phyloP scores from a whole-genome alignment of 2,797 vertebrate genomes.

The Myripristis murdjan region DNA sequence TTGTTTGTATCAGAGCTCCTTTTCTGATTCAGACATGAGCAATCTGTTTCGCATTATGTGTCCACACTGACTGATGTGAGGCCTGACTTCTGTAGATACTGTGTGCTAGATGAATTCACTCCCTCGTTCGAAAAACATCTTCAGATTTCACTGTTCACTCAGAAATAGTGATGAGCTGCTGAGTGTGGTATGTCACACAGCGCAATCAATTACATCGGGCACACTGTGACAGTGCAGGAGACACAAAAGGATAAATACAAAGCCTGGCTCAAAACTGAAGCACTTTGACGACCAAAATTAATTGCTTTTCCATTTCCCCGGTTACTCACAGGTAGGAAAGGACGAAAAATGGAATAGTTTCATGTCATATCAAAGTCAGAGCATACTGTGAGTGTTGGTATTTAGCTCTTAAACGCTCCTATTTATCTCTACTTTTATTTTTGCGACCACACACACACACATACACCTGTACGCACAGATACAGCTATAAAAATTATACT shows the following conservation, averaged over 20 bases:
- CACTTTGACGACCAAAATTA: slow-evolving; percentile 19
- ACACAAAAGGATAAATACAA: slow-evolving; percentile 33
- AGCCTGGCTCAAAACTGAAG: slow-evolving; percentile 24
- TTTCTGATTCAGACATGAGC: slow-evolving; percentile 7
- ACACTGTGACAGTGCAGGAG: slow-evolving; percentile 22
- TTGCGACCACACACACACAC: slow-evolving; percentile 16
- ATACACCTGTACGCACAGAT: slow-evolving; percentile 6
- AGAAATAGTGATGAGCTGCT: slow-evolving; percentile 22
- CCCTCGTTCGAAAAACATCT: slow-evolving; percentile 5
- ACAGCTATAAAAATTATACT: slow-evolving; percentile 42
- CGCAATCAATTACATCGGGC: slow-evolving; percentile 19
- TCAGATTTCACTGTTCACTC: slow-evolving; percentile 31
- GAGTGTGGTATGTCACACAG: background rate
- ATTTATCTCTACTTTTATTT: background rate
- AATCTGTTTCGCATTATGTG: slow-evolving; percentile 20
- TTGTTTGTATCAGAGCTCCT: background rate
- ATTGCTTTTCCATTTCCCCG: slow-evolving; percentile 33
- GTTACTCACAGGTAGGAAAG: slow-evolving; percentile 8
- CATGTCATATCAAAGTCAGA: too few species aligned
- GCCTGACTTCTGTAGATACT: slow-evolving; percentile 8
- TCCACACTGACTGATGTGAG: slow-evolving; percentile 5
- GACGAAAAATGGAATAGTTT: slow-evolving; percentile 1
- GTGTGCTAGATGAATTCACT: slow-evolving; percentile 9
- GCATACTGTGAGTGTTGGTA: too few species aligned
- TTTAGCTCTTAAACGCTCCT: background rate